A percentile compares a stretch with the other conserved stretches of the same genome.
Evolutionary conservation across 2,797 vertebrate genomes (phyloP).

Genomic region (Cyclopterus lumpus): DNA sequence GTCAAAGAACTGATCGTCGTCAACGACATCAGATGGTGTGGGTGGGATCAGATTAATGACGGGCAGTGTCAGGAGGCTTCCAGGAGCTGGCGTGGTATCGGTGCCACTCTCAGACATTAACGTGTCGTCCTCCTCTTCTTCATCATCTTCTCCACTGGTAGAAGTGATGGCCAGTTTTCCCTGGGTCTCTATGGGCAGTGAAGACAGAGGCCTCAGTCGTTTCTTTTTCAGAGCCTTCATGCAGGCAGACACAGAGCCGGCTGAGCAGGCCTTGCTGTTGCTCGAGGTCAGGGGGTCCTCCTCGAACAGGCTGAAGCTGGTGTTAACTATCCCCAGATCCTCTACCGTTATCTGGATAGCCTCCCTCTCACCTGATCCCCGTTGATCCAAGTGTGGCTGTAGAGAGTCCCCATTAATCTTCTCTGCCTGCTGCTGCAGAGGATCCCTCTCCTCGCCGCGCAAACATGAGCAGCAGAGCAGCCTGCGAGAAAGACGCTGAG

Average conservation of each 20-base stretch:
- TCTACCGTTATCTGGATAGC: slow-evolving; percentile 75
- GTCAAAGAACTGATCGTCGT: slow-evolving; percentile 83
- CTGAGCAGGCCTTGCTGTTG: slow-evolving; percentile 47
- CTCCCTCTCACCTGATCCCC: slow-evolving; percentile 58
- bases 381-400: slow-evolving; percentile 45
- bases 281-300: slow-evolving; percentile 51
- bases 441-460: slow-evolving; percentile 47
- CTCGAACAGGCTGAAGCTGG: slow-evolving; percentile 68
- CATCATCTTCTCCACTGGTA: slow-evolving; percentile 31
- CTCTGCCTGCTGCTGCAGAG: slow-evolving; percentile 48
- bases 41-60: slow-evolving; percentile 82
- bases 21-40: slow-evolving; percentile 72
- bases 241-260: slow-evolving; percentile 69
- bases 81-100: slow-evolving; percentile 28
- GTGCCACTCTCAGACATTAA: slow-evolving; percentile 51
- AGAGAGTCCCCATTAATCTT: slow-evolving; percentile 48
- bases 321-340: slow-evolving; percentile 81
- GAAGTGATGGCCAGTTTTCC: background rate
- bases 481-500: slow-evolving; percentile 14
- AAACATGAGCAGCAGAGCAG: slow-evolving; percentile 76
- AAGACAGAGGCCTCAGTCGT: slow-evolving; percentile 71
- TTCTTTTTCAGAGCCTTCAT: slow-evolving; percentile 67
- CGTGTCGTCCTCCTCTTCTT: slow-evolving; percentile 61
- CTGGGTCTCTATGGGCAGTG: slow-evolving; percentile 65
- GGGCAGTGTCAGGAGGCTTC: slow-evolving; percentile 66